Base-by-base conservation (phyloP, 2,888 invertebrate species). In the Cephus sareptanus region DNA sequence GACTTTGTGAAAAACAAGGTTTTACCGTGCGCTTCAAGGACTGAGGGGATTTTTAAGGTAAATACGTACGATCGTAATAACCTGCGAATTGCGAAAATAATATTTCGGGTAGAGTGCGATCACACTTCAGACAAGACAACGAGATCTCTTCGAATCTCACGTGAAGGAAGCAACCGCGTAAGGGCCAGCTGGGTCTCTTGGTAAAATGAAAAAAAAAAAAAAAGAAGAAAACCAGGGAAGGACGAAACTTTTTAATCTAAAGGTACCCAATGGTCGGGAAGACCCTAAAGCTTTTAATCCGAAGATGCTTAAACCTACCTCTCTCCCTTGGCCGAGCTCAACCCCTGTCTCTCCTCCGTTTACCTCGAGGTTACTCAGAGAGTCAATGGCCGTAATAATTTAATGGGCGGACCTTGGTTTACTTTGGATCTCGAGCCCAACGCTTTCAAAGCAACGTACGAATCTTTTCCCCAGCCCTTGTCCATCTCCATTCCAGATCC, bases 271-370 rank as follows among this genome's bases (percentile, higher is more conserved):
- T 83, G 84, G 84, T 83, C 81, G 76, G 80, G 82, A 83, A 84
- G 83, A 78, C 80, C 81, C 81, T 81, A 83, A 84, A 86, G 85
- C 84, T 84, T 82, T 85, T 86, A 86, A 86, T 85, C 86, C 80
- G 70, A 75, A 81, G 80, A 80, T 83, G 81, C 82, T 82, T 81
- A 80, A 78, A 79, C 69, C 31, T 78, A 80, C 84, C 80, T 79
- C 84, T 77, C 75, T 69, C 79, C 77, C 70, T 75, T 35, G 71
- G 31, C 30, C 33, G 31, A 71, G 74, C 77, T 70, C 56, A 35
- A 33, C 56, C 71, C 1, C 56, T 9, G 9, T 70, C 34, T 30
- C 69, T 75, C 74, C 56, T 77, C 76, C 77, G 74, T 75, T 81
- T 76, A 82, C 79, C 77, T 80, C 70, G 76, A 71, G 81, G 81